Conservation (phyloP, 2,888 invertebrate genomes). For the Palloptera scutellata region DNA sequence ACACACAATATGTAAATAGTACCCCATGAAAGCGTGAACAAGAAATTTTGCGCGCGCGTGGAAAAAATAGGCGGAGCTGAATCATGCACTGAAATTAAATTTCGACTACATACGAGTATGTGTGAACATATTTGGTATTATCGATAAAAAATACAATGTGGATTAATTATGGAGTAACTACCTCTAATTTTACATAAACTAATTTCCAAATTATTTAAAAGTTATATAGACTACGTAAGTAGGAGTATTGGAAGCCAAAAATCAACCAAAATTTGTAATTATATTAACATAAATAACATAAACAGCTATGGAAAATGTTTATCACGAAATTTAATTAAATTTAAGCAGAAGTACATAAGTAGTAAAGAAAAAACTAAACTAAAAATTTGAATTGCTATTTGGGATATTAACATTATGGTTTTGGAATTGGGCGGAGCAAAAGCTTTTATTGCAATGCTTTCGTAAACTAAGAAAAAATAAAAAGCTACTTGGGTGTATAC, state of each 20-base stretch:
- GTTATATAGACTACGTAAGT: too few species aligned
- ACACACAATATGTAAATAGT: too few species aligned
- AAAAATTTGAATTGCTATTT: constrained; percentile 21
- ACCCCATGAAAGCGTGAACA: not conserved
- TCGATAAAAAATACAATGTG: not conserved
- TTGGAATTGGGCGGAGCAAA: constrained; percentile 44
- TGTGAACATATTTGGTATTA: not conserved
- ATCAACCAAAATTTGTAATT: too few species aligned
- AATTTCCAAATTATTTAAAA: too few species aligned
- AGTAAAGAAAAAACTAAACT: not conserved
- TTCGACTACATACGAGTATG: not conserved
- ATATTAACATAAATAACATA: too few species aligned
- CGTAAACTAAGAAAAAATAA: constrained; percentile 13
- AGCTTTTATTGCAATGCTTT: constrained; percentile 37
- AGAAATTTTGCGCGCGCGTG: constrained; percentile 55
- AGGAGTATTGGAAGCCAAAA: too few species aligned
- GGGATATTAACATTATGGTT: constrained; percentile 11
- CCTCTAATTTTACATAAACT: too few species aligned
- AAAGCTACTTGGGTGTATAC: constrained; percentile 1
- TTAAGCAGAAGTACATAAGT: not conserved
- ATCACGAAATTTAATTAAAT: not conserved
- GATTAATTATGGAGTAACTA: too few species aligned
- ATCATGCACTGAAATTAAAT: constrained; percentile 7
- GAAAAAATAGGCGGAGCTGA: constrained; percentile 61
- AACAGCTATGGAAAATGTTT: too few species aligned